Conservation (phyloP, 2,888 invertebrate genomes). For the Alviniconcha strummeri region DNA sequence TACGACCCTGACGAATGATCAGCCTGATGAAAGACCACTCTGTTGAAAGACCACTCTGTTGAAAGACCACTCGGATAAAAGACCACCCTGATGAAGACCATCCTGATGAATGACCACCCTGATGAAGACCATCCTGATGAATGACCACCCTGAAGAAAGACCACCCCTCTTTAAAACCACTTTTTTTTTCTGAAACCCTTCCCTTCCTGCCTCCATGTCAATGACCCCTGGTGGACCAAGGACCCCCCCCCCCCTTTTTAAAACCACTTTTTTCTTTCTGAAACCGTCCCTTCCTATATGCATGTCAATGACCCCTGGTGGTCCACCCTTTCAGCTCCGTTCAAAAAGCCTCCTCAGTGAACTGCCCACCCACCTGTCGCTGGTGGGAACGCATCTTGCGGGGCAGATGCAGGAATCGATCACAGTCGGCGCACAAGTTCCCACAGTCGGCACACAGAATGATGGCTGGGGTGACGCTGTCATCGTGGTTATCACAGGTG, state of each 20-base stretch:
- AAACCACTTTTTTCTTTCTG: too few relatives aligned
- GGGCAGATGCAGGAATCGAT: slow-evolving; percentile 94
- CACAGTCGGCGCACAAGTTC: slow-evolving; percentile 95
- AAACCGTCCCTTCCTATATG: not conserved
- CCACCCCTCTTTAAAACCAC: not conserved
- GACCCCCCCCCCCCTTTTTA: not conserved
- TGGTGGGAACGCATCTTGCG: slow-evolving; percentile 89
- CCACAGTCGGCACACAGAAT: slow-evolving; percentile 94
- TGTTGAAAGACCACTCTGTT: too few relatives aligned
- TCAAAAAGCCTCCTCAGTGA: not conserved
- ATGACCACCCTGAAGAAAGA: too few relatives aligned
- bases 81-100: too few relatives aligned
- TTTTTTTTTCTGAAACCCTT: not conserved
- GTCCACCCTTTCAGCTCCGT: not conserved
- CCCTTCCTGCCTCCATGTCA: not conserved
- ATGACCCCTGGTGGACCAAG: too few relatives aligned
- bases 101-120: too few relatives aligned
- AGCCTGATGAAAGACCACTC: too few relatives aligned
- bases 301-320: not conserved
- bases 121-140: too few relatives aligned
- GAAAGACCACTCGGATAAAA: too few relatives aligned
- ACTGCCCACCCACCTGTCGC: slow-evolving; percentile 77
- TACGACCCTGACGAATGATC: too few relatives aligned
- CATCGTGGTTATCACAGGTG: slow-evolving; percentile 96
- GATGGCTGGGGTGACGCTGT: slow-evolving; percentile 92